Conservation (phyloP, 1,140 invertebrate species). For the Zaprionus tsacasi region DNA sequence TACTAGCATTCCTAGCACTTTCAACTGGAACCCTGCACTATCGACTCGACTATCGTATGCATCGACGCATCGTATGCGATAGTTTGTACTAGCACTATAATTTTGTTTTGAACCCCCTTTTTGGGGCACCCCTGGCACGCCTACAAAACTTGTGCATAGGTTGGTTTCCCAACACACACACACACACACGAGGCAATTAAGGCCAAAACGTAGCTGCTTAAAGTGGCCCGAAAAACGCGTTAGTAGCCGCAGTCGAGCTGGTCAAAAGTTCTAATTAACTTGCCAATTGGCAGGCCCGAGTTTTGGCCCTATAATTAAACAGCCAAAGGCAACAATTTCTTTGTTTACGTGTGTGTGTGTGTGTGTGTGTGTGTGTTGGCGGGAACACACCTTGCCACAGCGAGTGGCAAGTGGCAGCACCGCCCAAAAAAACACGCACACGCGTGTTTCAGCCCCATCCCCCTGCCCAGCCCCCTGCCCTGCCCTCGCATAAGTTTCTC, state of each 20-base stretch:
- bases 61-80: no score
- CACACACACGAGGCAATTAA: constrained; percentile 56
- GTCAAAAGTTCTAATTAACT: constrained; percentile 61
- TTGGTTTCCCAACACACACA: no score
- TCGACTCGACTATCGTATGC: no score
- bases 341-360: constrained; percentile 1
- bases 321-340: constrained; percentile 28
- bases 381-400: constrained; percentile 37
- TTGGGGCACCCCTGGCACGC: not conserved
- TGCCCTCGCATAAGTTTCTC: constrained; percentile 38
- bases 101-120: not conserved
- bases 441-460: constrained; percentile 21
- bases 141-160: constrained; percentile 14
- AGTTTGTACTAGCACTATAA: not conserved
- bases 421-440: constrained; percentile 15
- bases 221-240: constrained; percentile 32
- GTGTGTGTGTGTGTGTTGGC: constrained; percentile 14
- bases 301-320: constrained; percentile 45
- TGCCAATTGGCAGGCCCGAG: constrained; percentile 52
- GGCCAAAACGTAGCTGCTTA: constrained; percentile 52
- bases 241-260: constrained; percentile 20
- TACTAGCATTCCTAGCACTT: no score
- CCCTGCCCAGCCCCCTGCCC: no score
- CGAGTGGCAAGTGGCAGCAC: constrained; percentile 19
- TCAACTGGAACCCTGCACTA: no score